Conservation (phyloP, 2,113 vertebrate species). For the Eretmochelys imbricata region DNA sequence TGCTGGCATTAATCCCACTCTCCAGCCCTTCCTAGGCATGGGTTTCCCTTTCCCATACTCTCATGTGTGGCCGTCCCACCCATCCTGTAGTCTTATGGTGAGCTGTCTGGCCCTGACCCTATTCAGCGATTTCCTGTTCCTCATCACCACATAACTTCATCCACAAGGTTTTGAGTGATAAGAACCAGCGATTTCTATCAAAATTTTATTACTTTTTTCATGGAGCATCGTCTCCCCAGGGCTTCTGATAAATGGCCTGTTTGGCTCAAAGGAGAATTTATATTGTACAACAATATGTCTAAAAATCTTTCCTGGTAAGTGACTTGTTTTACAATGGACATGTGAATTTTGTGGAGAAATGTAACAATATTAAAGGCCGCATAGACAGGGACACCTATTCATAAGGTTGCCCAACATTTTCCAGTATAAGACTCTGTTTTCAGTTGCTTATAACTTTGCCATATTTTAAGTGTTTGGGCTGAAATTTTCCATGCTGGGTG, state of each 20-base stretch:
- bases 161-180: neutral
- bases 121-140: neutral
- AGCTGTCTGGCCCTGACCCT: neutral
- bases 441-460: rapidly evolving
- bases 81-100: neutral
- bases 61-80: neutral
- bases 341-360: neutral
- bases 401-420: neutral
- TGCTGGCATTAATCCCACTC: neutral
- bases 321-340: neutral
- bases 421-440: neutral
- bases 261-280: neutral
- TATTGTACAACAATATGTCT: neutral
- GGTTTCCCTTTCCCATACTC: neutral
- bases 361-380: neutral
- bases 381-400: neutral
- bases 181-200: neutral
- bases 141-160: neutral
- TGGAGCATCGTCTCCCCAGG: neutral
- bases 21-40: neutral
- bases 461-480: neutral
- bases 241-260: neutral
- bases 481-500: neutral
- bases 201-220: rapidly evolving
- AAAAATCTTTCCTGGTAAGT: neutral